A percentile compares a stretch with the other conserved stretches of the same genome.
These are phyloP conservation scores for Aphis craccivora DNA, from an alignment of 1,140 invertebrate species.

Conservation along the genomic window DNA sequence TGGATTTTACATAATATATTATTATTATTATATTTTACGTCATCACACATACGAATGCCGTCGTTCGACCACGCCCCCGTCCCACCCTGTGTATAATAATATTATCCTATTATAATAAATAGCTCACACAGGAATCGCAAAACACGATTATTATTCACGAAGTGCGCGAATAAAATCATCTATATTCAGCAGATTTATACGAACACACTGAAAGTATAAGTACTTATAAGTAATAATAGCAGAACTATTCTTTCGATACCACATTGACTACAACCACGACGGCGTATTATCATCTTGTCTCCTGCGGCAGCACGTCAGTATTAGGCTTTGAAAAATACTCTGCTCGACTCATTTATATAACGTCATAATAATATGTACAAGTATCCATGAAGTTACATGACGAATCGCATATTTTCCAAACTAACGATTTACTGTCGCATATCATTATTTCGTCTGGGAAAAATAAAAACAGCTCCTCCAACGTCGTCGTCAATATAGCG, in stretches of 20 bases:
- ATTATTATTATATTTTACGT: conserved; percentile 5
- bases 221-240: not conserved
- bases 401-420: not conserved
- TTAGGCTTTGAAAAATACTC: not conserved
- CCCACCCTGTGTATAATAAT: conserved; percentile 12
- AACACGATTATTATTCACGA: not conserved
- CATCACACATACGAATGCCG: not conserved
- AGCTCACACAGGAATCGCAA: not conserved
- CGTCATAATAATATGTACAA: not conserved
- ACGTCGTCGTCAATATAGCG: not conserved
- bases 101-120: not conserved
- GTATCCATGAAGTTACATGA: not conserved
- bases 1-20: conserved; percentile 11
- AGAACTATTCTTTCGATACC: not conserved
- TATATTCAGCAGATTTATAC: not conserved
- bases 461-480: not conserved
- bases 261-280: not conserved
- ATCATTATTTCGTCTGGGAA: not conserved
- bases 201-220: not conserved
- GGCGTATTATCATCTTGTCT: not conserved
- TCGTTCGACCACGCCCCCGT: not conserved
- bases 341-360: not conserved
- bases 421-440: not conserved
- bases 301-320: not conserved
- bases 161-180: not conserved